Conservation (phyloP, 2,113 vertebrate genomes). For the Scartelaos histophorus region DNA sequence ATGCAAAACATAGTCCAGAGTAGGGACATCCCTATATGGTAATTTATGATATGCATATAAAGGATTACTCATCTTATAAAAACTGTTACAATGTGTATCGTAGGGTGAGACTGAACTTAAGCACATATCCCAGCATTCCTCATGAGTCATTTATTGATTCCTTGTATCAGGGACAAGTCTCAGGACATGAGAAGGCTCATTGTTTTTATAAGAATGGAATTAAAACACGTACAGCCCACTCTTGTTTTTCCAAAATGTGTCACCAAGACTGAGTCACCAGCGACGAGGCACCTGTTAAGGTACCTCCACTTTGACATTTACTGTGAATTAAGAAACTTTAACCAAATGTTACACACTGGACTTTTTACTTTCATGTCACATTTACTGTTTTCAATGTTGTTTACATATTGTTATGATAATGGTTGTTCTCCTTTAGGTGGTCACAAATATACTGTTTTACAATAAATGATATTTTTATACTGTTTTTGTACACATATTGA, state of each 20-base stretch:
- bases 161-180: not conserved
- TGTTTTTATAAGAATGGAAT: constrained; percentile 1
- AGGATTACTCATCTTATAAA: not conserved
- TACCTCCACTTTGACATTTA: not conserved
- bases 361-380: not conserved
- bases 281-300: not conserved
- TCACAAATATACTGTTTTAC: no score
- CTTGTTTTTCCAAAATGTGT: not conserved
- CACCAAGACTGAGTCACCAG: not conserved
- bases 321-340: not conserved
- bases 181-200: not conserved
- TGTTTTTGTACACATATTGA: not conserved
- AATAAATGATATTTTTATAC: not conserved
- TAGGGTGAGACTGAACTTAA: not conserved
- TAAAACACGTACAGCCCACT: not conserved
- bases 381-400: not conserved
- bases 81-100: not conserved
- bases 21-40: constrained; percentile 26
- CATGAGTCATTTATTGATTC: not conserved
- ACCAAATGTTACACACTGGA: not conserved
- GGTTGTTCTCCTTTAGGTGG: not conserved
- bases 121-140: not conserved
- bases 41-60: not conserved
- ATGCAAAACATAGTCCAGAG: constrained; percentile 18
- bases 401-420: not conserved